phyloP scores from a whole-genome alignment of 2,113 vertebrate genomes.

The Nothocercus nigrocapillus region DNA sequence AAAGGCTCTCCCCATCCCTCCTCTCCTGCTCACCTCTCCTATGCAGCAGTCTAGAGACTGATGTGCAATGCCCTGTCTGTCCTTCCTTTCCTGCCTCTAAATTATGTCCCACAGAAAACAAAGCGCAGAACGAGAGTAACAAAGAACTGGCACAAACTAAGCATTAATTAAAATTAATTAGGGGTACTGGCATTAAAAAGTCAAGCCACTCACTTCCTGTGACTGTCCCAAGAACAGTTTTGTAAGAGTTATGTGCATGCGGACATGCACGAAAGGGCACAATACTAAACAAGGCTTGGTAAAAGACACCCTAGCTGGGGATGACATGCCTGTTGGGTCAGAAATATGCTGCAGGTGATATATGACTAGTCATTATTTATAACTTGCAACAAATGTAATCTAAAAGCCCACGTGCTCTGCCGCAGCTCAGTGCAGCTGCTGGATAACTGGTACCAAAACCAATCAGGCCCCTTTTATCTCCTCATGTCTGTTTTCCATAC shows the following conservation, averaged over 20 bases:
- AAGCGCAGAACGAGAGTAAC: background rate
- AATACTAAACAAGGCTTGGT: background rate
- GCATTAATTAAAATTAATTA: slow-evolving; percentile 2
- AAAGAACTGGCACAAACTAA: background rate
- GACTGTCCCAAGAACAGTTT: background rate
- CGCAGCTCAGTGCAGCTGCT: slow-evolving; percentile 23
- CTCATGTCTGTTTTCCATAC: background rate
- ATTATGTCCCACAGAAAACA: background rate
- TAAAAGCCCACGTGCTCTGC: slow-evolving; percentile 10
- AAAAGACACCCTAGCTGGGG: background rate
- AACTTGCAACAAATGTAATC: slow-evolving; percentile 31
- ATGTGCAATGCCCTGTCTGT: background rate
- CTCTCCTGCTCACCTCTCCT: background rate
- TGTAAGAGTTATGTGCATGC: background rate
- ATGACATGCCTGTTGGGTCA: background rate
- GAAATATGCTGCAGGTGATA: background rate
- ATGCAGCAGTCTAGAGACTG: background rate
- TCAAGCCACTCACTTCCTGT: background rate
- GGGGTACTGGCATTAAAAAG: background rate
- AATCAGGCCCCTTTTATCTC: slow-evolving; percentile 33
- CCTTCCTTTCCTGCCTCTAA: background rate
- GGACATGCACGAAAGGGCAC: background rate
- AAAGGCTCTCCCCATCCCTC: background rate
- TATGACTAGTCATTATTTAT: background rate
- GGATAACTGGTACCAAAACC: slow-evolving; percentile 40